Evolutionary conservation across 2,797 vertebrate genomes (phyloP).

Genomic region (Premnoplex brunnescens): DNA sequence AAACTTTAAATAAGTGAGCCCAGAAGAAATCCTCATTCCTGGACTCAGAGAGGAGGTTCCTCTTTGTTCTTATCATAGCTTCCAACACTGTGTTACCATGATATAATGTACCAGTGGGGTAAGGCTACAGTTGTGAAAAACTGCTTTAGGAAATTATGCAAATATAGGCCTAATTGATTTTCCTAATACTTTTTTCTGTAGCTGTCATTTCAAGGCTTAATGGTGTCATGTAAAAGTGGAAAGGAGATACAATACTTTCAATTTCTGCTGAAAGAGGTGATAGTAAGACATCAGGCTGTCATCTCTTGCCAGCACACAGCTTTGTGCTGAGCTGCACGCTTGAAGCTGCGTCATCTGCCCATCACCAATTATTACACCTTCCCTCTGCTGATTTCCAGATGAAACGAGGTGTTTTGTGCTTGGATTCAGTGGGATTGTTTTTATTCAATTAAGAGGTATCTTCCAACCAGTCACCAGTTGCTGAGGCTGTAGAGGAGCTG

Average conservation of each 20-base stretch:
- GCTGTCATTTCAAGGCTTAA: background rate
- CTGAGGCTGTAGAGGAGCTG: background rate
- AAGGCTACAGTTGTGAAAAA: background rate
- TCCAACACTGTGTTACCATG: background rate
- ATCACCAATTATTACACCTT: background rate
- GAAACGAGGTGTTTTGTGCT: background rate
- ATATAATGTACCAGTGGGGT: background rate
- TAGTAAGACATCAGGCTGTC: conserved; percentile 8
- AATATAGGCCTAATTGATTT: background rate
- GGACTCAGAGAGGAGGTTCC: background rate
- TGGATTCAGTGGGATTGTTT: background rate
- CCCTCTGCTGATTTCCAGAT: background rate
- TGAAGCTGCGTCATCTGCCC: background rate
- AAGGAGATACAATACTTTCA: background rate
- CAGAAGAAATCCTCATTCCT: background rate
- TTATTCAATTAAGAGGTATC: background rate
- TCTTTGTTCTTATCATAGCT: background rate
- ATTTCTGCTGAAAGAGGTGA: background rate
- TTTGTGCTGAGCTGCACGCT: background rate
- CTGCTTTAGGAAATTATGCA: background rate
- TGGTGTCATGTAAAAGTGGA: background rate
- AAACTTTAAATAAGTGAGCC: background rate
- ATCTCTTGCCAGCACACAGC: background rate
- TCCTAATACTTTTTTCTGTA: background rate
- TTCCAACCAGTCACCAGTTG: background rate